phyloP scores from a whole-genome alignment of 2,888 invertebrate species.

The Cremastinae sp. region DNA sequence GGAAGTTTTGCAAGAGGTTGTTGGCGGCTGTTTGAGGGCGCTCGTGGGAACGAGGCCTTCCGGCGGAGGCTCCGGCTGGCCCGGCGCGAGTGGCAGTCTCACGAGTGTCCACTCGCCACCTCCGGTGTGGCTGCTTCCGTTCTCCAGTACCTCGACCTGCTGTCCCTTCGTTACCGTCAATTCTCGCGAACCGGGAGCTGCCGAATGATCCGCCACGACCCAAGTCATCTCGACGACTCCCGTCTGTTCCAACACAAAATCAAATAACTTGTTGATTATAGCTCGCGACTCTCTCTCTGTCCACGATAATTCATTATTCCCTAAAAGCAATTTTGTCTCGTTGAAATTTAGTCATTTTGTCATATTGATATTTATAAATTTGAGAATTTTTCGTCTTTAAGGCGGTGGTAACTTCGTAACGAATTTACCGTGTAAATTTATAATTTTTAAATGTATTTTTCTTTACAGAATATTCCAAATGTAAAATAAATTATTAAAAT shows the following conservation, averaged over 20 bases:
- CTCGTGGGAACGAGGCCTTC: conserved; percentile 92
- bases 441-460: too few species aligned
- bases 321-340: too few species aligned
- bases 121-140: conserved; percentile 82
- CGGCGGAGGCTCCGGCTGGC: conserved; percentile 82
- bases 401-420: too few species aligned
- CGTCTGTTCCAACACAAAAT: conserved; percentile 81
- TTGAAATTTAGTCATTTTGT: too few species aligned
- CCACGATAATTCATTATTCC: too few species aligned
- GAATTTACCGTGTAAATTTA: too few species aligned
- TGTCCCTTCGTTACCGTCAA: conserved; percentile 93
- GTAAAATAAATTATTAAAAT: too few species aligned
- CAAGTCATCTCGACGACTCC: conserved; percentile 93
- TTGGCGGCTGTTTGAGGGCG: conserved; percentile 89
- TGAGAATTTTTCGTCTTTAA: too few species aligned
- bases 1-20: conserved; percentile 82
- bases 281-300: too few species aligned
- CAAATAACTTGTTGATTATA: conserved; percentile 5
- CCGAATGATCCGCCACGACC: conserved; percentile 93
- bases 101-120: conserved; percentile 80
- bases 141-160: conserved; percentile 95
- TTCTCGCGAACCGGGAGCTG: conserved; percentile 89
- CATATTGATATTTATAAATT: too few species aligned
- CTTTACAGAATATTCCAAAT: too few species aligned
- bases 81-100: conserved; percentile 82